These are phyloP conservation scores for Epinotia ramella DNA, from an alignment of 2,888 invertebrate species.

Conservation along the genomic window DNA sequence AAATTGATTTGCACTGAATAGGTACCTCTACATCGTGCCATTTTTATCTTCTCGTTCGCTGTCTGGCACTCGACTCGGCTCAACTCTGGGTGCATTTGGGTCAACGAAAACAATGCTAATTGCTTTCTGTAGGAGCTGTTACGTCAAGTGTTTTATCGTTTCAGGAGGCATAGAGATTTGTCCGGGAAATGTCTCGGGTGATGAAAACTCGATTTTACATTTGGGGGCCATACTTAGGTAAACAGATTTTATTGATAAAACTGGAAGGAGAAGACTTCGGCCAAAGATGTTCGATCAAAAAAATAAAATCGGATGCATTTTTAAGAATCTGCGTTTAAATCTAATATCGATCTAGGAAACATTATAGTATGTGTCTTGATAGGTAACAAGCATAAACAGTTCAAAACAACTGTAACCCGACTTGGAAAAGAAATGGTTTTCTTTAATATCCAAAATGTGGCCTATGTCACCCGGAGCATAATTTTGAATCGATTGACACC, in stretches of 20 bases:
- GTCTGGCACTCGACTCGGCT: constrained; percentile 64
- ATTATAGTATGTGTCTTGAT: no score
- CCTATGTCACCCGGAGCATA: no score
- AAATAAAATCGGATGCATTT: no score
- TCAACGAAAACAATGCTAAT: constrained; percentile 63
- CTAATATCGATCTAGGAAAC: no score
- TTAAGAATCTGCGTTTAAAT: no score
- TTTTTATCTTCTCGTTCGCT: constrained; percentile 56
- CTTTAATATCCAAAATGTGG: no score
- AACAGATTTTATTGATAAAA: background rate
- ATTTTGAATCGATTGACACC: no score
- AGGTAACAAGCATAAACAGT: no score
- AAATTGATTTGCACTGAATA: constrained; percentile 43
- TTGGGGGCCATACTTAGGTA: background rate
- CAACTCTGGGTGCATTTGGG: constrained; percentile 61
- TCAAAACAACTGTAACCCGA: no score
- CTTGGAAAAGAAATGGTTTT: no score
- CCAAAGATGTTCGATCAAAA: no score
- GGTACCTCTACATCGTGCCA: constrained; percentile 53
- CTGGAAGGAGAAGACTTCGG: background rate
- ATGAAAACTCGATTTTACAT: background rate
- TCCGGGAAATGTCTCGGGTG: background rate
- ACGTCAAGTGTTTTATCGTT: constrained; percentile 25
- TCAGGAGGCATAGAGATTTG: constrained; percentile 13
- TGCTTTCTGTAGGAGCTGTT: constrained; percentile 42